phyloP scores from a whole-genome alignment of 2,113 vertebrate genomes.

The Sebastes fasciatus region DNA sequence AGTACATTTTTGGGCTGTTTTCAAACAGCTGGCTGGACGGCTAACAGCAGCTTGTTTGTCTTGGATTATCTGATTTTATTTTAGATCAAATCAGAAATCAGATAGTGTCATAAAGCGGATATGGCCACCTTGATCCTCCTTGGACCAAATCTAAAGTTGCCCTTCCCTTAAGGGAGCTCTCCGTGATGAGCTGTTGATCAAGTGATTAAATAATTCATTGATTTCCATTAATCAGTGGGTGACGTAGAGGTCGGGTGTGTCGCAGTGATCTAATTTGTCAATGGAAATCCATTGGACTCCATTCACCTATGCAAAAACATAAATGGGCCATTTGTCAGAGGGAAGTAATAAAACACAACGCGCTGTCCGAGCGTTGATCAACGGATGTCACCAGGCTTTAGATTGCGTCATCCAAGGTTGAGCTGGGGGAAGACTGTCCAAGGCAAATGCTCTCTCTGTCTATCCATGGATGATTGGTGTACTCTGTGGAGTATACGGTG shows the following conservation, averaged over 20 bases:
- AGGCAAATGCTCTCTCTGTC: constrained; percentile 35
- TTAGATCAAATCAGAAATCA: neutral
- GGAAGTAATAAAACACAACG: constrained; percentile 21
- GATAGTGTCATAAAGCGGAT: constrained; percentile 5
- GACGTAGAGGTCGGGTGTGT: constrained; percentile 25
- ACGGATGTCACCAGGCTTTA: constrained; percentile 28
- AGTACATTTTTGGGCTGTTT: neutral
- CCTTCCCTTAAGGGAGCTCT: constrained; percentile 27
- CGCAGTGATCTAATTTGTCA: constrained; percentile 60
- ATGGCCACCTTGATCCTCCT: constrained; percentile 35
- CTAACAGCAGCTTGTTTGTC: neutral
- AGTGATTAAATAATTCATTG: constrained; percentile 69
- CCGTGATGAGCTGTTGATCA: constrained; percentile 59
- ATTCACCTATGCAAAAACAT: constrained; percentile 61
- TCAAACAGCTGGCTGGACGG: neutral
- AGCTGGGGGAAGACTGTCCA: constrained; percentile 45
- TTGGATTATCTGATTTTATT: neutral
- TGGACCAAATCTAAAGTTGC: constrained; percentile 10
- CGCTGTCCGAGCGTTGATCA: constrained; percentile 38
- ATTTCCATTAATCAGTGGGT: constrained; percentile 54
- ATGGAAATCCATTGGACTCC: constrained; percentile 55
- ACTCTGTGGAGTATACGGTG: constrained; percentile 32
- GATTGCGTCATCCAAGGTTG: constrained; percentile 12
- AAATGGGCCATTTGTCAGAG: constrained; percentile 50
- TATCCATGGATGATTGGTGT: constrained; percentile 60